These are phyloP conservation scores for Eospalax fontanierii DNA, from an alignment of 2,797 vertebrate species.

Conservation along the genomic window DNA sequence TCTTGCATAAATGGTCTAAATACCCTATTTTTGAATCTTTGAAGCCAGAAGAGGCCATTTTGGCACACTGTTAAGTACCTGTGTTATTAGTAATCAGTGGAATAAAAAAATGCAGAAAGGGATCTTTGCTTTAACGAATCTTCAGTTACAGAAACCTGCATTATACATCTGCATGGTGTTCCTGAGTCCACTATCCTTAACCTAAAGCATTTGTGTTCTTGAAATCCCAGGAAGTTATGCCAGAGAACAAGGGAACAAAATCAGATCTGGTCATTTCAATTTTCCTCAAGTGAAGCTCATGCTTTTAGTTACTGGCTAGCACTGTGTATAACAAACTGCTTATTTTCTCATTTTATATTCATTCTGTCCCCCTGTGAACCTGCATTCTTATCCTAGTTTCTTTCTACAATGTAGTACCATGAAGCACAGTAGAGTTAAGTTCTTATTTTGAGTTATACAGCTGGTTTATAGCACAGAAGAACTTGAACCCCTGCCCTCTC, in stretches of 20 bases:
- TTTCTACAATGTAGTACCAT: background rate
- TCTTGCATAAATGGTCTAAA: background rate
- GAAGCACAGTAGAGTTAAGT: constrained; percentile 15
- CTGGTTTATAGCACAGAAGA: constrained; percentile 39
- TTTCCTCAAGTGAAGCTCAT: constrained; percentile 1
- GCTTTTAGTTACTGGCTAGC: background rate
- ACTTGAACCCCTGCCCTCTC: constrained; percentile 13
- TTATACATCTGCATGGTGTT: background rate
- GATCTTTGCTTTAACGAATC: background rate
- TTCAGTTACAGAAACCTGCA: constrained; percentile 43
- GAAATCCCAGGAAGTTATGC: background rate
- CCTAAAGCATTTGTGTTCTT: background rate
- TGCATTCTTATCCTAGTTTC: background rate
- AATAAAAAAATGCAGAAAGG: background rate
- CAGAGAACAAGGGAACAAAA: background rate
- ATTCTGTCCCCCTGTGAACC: background rate
- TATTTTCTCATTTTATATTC: constrained; percentile 18
- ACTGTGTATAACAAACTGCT: constrained; percentile 16
- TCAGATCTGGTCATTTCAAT: background rate
- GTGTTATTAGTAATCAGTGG: background rate
- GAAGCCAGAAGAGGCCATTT: background rate
- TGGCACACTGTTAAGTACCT: background rate
- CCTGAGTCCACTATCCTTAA: constrained; percentile 6
- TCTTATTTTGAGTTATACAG: constrained; percentile 15
- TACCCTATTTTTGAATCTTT: background rate